Percentiles rank a stretch among this genome's conserved stretches.
phyloP scores from a whole-genome alignment of 2,888 invertebrate species.

The Nemapogon koenigi region DNA sequence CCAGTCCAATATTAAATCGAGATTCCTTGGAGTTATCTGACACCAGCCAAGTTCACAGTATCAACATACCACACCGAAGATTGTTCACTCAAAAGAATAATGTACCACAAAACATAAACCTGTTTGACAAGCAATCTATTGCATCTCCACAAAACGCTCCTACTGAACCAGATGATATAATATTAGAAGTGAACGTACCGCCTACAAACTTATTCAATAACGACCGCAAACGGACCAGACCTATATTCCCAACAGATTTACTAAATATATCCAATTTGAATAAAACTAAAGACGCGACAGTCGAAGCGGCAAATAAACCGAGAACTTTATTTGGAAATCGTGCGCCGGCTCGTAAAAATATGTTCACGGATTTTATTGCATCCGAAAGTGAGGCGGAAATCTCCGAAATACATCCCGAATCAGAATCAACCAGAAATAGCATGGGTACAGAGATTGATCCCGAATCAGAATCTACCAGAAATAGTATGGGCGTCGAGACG shows the following conservation, averaged over 20 bases:
- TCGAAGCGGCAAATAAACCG: too few species aligned
- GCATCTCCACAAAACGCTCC: slow-evolving; percentile 30
- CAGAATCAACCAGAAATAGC: too few species aligned
- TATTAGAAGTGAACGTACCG: slow-evolving; percentile 24
- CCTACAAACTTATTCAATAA: background rate
- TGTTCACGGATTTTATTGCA: slow-evolving; percentile 39
- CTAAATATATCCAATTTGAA: slow-evolving; percentile 37
- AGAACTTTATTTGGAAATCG: too few species aligned
- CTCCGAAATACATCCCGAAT: slow-evolving; percentile 36
- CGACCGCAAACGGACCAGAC: background rate
- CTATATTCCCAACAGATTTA: slow-evolving; percentile 34
- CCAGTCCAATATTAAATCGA: too few species aligned
- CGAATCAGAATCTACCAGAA: too few species aligned
- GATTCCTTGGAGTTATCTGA: too few species aligned
- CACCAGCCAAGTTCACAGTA: too few species aligned
- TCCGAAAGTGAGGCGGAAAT: slow-evolving; percentile 50
- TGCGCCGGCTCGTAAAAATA: too few species aligned
- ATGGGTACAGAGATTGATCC: too few species aligned
- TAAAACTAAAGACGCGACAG: slow-evolving; percentile 25
- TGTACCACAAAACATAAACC: slow-evolving; percentile 25
- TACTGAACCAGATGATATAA: slow-evolving; percentile 26
- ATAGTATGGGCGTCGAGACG: too few species aligned
- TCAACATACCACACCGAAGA: slow-evolving; percentile 40
- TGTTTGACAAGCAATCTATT: slow-evolving; percentile 29
- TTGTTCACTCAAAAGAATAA: slow-evolving; percentile 40